A percentile compares a stretch with the other conserved stretches of the same genome.
These are phyloP conservation scores for Petrolisthes cinctipes DNA, from an alignment of 2,888 invertebrate species.

Conservation along the genomic window DNA sequence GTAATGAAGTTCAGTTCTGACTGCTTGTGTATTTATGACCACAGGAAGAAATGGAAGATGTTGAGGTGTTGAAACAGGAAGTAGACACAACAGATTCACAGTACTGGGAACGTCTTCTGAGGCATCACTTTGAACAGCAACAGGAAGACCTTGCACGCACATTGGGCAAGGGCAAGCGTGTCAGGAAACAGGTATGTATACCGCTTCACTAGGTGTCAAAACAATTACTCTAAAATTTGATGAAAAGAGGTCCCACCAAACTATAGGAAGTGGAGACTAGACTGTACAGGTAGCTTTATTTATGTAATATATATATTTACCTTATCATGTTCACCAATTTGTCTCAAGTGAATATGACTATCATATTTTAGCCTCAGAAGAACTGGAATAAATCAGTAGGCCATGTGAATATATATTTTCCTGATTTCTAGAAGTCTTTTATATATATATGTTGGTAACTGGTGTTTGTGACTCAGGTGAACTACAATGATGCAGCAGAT, in stretches of 20 bases:
- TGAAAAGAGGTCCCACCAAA: too few relatives aligned
- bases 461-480: conserved; percentile 74
- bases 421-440: background rate
- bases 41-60: conserved; percentile 86
- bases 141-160: conserved; percentile 94
- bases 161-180: conserved; percentile 88
- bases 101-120: conserved; percentile 97
- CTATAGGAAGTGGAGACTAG: too few relatives aligned
- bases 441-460: background rate
- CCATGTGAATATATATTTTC: too few relatives aligned
- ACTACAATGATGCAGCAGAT: conserved; percentile 86
- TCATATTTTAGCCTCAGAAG: too few relatives aligned
- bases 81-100: conserved; percentile 99
- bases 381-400: too few relatives aligned
- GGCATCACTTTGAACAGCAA: conserved; percentile 99
- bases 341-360: too few relatives aligned
- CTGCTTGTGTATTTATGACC: background rate
- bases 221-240: too few relatives aligned
- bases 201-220: background rate
- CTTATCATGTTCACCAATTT: too few relatives aligned
- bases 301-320: too few relatives aligned
- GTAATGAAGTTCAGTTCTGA: background rate
- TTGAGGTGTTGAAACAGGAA: conserved; percentile 98
- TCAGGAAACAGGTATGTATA: conserved; percentile 80
- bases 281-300: too few relatives aligned